These are phyloP conservation scores for Thunnus albacares DNA, from an alignment of 2,797 vertebrate genomes.

Conservation along the genomic window DNA sequence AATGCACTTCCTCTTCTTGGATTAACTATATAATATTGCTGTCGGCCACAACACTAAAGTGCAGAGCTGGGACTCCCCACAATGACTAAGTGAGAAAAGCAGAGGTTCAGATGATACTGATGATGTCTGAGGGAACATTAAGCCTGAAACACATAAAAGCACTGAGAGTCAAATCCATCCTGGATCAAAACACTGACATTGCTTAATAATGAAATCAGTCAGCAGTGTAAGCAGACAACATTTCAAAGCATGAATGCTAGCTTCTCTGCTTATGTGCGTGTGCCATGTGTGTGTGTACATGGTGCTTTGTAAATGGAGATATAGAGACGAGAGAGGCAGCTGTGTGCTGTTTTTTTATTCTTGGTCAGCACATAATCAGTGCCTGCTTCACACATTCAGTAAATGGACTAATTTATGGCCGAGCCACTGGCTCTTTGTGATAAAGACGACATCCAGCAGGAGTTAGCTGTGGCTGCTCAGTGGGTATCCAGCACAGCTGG, in stretches of 20 bases:
- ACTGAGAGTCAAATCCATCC: neutral
- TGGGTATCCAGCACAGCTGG: constrained; percentile 67
- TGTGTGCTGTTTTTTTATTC: constrained; percentile 27
- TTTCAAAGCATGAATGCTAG: constrained; percentile 27
- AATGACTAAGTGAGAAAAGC: neutral
- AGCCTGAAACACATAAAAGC: constrained; percentile 17
- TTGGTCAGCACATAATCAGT: constrained; percentile 65
- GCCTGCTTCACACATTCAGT: constrained; percentile 62
- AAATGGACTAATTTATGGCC: constrained; percentile 66
- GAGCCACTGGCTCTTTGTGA: constrained; percentile 67
- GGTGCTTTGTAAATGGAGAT: constrained; percentile 38
- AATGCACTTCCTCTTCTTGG: neutral
- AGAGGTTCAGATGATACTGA: neutral
- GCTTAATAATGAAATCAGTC: neutral
- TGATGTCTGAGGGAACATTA: neutral
- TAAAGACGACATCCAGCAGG: constrained; percentile 50
- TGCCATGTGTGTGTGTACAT: constrained; percentile 15
- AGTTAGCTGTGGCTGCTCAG: constrained; percentile 44
- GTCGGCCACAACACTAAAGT: neutral
- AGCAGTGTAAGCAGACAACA: constrained; percentile 12
- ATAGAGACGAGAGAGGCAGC: constrained; percentile 31
- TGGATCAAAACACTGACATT: neutral
- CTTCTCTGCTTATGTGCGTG: constrained; percentile 18
- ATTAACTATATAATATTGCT: neutral
- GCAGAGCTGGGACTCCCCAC: neutral